phyloP scores from a whole-genome alignment of 2,797 vertebrate genomes.

The Smutsia gigantea region DNA sequence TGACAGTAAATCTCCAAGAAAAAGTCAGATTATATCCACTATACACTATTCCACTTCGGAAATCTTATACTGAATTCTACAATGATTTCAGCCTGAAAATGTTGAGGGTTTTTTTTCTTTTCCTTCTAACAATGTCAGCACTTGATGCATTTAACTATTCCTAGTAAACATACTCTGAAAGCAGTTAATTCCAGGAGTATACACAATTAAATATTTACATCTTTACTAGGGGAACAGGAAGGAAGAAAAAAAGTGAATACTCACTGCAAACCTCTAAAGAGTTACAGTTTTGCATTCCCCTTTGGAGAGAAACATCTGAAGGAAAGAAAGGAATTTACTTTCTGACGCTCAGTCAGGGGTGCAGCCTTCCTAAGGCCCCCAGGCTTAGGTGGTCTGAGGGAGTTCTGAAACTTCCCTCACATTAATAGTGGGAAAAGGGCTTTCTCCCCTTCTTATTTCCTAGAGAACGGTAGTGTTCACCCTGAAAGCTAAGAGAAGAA shows the following conservation, averaged over 20 bases:
- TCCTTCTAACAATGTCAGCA: not conserved
- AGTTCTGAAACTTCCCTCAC: not conserved
- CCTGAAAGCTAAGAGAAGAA: not conserved
- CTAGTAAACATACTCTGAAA: not conserved
- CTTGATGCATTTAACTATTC: constrained; percentile 2
- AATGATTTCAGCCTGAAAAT: constrained; percentile 10
- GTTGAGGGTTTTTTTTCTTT: not conserved
- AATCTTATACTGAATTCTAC: not conserved
- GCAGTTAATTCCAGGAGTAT: not conserved
- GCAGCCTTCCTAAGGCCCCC: not conserved
- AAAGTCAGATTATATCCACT: not conserved
- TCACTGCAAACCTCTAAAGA: not conserved
- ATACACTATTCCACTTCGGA: not conserved
- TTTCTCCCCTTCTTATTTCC: not conserved
- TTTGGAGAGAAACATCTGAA: not conserved
- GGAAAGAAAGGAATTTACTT: not conserved
- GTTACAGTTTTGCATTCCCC: not conserved
- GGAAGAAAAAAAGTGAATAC: not conserved
- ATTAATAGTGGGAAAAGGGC: not conserved
- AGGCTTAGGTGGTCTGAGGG: not conserved
- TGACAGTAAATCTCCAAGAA: not conserved
- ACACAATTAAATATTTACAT: constrained; percentile 46
- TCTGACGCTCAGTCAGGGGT: not conserved
- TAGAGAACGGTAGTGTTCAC: constrained; percentile 5
- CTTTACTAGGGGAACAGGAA: constrained; percentile 17